These are phyloP conservation scores for Sciurus niger DNA, from an alignment of 2,113 vertebrate species.

Conservation along the genomic window DNA sequence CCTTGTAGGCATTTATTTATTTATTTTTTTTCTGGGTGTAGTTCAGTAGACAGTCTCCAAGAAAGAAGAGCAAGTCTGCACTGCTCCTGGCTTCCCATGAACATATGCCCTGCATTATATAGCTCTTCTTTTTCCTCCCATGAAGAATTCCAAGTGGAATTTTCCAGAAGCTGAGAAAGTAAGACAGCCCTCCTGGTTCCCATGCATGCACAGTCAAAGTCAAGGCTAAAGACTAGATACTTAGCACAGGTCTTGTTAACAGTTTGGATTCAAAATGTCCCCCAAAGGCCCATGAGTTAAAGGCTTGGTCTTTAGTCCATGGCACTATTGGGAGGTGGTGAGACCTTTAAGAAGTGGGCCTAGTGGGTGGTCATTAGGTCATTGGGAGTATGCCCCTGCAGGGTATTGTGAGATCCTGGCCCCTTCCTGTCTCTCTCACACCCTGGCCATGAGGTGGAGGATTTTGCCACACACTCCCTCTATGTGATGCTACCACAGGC, in stretches of 20 bases:
- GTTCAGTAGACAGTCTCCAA: constrained; percentile 46
- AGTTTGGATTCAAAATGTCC: not conserved
- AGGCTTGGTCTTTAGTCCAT: not conserved
- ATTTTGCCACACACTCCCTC: not conserved
- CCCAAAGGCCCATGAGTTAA: not conserved
- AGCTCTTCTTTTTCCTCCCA: no score
- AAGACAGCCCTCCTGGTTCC: not conserved
- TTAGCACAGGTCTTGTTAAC: not conserved
- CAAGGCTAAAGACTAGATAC: not conserved
- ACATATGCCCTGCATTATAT: fast-evolving
- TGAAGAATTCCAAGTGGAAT: not conserved
- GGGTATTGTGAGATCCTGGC: not conserved
- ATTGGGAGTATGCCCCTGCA: no score
- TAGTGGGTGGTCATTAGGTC: not conserved
- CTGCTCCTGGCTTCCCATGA: not conserved
- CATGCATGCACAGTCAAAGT: not conserved
- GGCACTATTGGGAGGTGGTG: not conserved
- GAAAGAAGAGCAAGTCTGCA: not conserved
- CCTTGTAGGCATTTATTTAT: constrained; percentile 32
- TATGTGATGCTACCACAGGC: not conserved
- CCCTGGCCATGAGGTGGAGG: no score
- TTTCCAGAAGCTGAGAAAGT: not conserved
- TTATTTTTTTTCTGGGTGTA: constrained; percentile 21
- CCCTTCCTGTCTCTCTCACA: not conserved
- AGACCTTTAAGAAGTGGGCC: not conserved